Evolutionary conservation across 2,113 vertebrate species (phyloP), one percentile per base, ranked within the genome.

Genomic region (Etheostoma cragini): DNA sequence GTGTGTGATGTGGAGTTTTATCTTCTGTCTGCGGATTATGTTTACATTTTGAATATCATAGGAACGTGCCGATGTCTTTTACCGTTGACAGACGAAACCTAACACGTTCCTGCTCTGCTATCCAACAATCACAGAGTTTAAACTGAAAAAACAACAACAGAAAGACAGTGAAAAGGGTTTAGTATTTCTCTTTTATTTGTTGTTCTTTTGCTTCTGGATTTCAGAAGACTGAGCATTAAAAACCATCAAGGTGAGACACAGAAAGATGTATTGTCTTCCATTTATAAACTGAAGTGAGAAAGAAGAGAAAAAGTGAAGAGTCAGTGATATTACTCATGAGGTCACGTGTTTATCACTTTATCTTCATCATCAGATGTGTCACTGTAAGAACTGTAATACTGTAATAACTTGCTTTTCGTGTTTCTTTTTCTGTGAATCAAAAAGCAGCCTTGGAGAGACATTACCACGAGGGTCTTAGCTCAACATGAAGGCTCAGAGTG

Each of bases 351-450:
- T 75, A 61, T 74, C 63, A 74, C 63, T 62, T 63, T 62, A 60
- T 57, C 72, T 1, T 71, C 53, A 52, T 35, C 45, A 80, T 76
- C 50, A 49, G 63, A 10, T 78, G n/a, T 38, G 75, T 17, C n/a
- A n/a, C n/a, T n/a, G n/a, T n/a, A n/a, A n/a, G n/a, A n/a, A n/a
- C n/a, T n/a, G n/a, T n/a, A n/a, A n/a, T 15, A 12, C 30, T 10
- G 0, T 22, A 8, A 67, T 26, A 17, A 10, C 35, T 54, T 2
- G 1, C 2, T 19, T 67, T 67, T 33, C 19, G 47, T 45, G 19
- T 22, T 52, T 12, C 21, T 45, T 19, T 13, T 38, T 26, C 30
- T n/a, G 22, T 74, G 21, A 26, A 53, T 53, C 1, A 35, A n/a
- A 53, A 13, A 14, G 13, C 24, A 47, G 2, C 21, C 17, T 19